Evolutionary conservation across 2,113 vertebrate species (phyloP).

Genomic region (Urocynchramus pylzowi): DNA sequence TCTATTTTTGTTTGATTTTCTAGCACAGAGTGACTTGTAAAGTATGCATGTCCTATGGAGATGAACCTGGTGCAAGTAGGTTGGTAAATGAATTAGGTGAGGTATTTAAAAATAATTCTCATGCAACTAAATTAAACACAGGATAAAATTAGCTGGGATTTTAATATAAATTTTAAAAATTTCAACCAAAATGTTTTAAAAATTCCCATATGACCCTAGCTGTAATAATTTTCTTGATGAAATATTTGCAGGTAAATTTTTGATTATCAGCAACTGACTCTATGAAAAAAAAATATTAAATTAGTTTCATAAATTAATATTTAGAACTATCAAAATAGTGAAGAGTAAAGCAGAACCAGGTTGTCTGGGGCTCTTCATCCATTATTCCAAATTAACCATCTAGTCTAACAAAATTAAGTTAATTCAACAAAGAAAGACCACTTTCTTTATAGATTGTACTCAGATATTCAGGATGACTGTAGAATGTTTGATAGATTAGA

Average conservation of each 20-base stretch:
- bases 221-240: background rate
- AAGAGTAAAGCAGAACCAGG: background rate
- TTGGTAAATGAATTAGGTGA: background rate
- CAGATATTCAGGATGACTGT: background rate
- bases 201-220: background rate
- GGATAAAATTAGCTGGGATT: background rate
- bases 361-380: background rate
- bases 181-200: background rate
- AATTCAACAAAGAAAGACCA: background rate
- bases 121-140: conserved; percentile 10
- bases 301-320: background rate
- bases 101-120: conserved; percentile 4
- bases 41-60: background rate
- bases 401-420: background rate
- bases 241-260: background rate
- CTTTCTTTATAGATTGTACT: background rate
- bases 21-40: background rate
- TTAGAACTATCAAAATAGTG: background rate
- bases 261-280: background rate
- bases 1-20: background rate
- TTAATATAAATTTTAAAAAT: conserved; percentile 1
- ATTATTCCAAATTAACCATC: background rate
- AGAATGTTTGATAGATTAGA: background rate
- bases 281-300: background rate
- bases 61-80: background rate